Evolutionary conservation across 2,113 vertebrate species (phyloP).

Genomic region (Microcebus ravelobensis): DNA sequence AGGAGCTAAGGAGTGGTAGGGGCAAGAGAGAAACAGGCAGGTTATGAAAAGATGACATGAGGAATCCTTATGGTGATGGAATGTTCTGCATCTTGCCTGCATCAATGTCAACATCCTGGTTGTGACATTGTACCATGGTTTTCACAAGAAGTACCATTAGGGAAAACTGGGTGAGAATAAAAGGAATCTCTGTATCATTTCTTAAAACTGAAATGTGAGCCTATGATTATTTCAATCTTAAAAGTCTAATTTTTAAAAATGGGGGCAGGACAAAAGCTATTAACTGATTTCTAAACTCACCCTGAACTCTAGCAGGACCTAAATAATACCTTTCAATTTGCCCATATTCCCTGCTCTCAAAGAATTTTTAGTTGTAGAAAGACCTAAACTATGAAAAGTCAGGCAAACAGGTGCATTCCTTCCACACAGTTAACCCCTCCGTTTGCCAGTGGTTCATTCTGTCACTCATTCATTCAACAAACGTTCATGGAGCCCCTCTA

Average conservation of each 20-base stretch:
- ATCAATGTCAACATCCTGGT: not conserved
- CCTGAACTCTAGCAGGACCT: not conserved
- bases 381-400: not conserved
- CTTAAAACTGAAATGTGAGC: not conserved
- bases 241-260: not conserved
- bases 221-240: not conserved
- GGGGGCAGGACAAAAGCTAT: not conserved
- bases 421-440: not conserved
- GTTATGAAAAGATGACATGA: not conserved
- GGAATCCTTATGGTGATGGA: not conserved
- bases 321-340: not conserved
- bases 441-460: not conserved
- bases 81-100: not conserved
- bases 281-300: not conserved
- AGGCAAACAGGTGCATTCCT: not conserved
- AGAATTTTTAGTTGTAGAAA: not conserved
- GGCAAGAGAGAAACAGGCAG: not conserved
- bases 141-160: not conserved
- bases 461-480: not conserved
- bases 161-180: not conserved
- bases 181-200: not conserved
- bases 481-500: not conserved
- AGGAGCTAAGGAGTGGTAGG: not conserved
- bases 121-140: not conserved
- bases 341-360: not conserved